These are phyloP conservation scores for Aplysina aerophoba DNA, from an alignment of 37 sponge, comb jelly and placozoan genomes.

Conservation along the genomic window DNA sequence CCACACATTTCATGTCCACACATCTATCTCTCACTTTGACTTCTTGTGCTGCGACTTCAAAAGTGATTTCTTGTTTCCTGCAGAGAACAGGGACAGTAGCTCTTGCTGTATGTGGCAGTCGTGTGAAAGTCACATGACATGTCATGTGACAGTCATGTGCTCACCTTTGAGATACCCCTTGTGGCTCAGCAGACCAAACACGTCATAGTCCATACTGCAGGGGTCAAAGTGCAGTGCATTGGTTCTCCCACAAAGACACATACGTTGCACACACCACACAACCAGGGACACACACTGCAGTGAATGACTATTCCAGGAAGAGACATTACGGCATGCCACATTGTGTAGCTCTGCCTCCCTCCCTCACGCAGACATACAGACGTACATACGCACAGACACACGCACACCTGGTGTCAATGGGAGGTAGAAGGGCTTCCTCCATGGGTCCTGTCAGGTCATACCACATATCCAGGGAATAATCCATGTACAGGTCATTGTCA, in stretches of 20 bases:
- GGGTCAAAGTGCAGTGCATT: background rate
- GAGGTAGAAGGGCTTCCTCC: constrained; percentile 43
- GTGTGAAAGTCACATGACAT: background rate
- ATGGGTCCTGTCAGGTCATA: constrained; percentile 58
- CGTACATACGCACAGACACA: background rate
- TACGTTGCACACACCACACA: too few relatives aligned
- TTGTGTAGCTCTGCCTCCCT: too few relatives aligned
- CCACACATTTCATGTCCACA: background rate
- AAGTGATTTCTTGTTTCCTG: constrained; percentile 50
- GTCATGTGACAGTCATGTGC: too few relatives aligned
- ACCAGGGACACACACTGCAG: background rate
- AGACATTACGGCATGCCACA: background rate
- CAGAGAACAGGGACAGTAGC: background rate
- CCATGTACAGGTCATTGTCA: constrained; percentile 63
- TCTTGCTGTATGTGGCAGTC: background rate
- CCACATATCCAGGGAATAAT: constrained; percentile 57
- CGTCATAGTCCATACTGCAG: constrained; percentile 76
- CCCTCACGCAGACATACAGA: constrained; percentile 18
- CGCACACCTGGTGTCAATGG: constrained; percentile 56
- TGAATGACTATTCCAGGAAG: background rate
- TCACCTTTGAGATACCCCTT: constrained; percentile 26
- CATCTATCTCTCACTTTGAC: constrained; percentile 31
- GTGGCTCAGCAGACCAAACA: constrained; percentile 64
- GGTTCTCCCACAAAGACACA: too few relatives aligned
- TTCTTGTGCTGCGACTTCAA: constrained; percentile 30